phyloP scores from a whole-genome alignment of 2,113 vertebrate species.

The Apodemus speciosus region DNA sequence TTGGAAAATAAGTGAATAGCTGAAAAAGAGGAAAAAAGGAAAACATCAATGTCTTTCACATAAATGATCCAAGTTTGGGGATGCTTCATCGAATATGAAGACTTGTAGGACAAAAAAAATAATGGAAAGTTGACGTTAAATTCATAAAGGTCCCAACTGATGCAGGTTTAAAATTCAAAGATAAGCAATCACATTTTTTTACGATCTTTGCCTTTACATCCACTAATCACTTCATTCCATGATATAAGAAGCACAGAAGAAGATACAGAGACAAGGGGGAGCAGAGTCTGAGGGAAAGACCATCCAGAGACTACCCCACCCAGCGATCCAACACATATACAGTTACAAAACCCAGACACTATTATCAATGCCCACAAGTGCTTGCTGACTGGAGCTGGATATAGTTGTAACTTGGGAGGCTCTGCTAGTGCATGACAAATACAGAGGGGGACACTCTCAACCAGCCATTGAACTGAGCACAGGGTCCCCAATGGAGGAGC shows the following conservation, averaged over 20 bases:
- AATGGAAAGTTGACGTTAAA: neutral
- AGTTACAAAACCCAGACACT: too few species aligned
- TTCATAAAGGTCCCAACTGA: neutral
- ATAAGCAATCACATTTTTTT: neutral
- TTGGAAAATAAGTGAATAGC: neutral
- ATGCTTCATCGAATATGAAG: neutral
- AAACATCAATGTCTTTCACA: neutral
- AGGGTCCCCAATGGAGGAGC: too few species aligned
- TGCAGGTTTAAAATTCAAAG: neutral
- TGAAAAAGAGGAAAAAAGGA: neutral
- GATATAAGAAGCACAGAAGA: neutral
- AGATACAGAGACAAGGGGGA: too few species aligned
- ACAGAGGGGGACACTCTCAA: too few species aligned
- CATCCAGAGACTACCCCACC: too few species aligned
- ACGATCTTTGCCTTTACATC: rapidly evolving
- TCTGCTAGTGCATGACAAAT: too few species aligned
- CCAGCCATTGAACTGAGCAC: too few species aligned
- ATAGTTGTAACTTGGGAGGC: too few species aligned
- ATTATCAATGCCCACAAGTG: too few species aligned
- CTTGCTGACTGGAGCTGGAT: too few species aligned
- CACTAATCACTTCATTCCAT: neutral
- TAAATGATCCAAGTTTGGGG: neutral
- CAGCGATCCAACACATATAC: too few species aligned
- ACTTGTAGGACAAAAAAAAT: neutral
- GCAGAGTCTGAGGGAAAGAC: too few species aligned